These are phyloP conservation scores for Hydropsyche betteni DNA, from an alignment of 2,888 invertebrate species.

Conservation along the genomic window DNA sequence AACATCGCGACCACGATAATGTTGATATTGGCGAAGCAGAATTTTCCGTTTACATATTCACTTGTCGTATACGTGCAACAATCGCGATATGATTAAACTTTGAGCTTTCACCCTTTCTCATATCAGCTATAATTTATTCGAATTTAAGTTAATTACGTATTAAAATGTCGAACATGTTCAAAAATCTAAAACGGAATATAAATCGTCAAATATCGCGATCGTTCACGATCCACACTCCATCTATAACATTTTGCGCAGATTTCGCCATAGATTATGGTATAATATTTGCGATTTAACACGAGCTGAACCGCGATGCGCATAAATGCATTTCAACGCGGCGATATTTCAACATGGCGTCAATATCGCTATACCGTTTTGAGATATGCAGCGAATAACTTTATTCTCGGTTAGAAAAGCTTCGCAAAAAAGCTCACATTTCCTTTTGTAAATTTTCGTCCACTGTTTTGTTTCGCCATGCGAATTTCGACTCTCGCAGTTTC, in stretches of 20 bases:
- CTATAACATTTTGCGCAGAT: conserved; percentile 32
- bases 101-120: neutral
- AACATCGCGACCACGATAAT: conserved; percentile 39
- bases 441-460: conserved; percentile 20
- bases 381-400: neutral
- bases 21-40: conserved; percentile 27
- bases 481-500: conserved; percentile 50
- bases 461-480: conserved; percentile 2
- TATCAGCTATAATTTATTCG: neutral
- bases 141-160: neutral
- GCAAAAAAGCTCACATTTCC: neutral
- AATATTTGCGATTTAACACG: conserved; percentile 33
- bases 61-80: conserved; percentile 16
- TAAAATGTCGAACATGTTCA: neutral
- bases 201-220: neutral
- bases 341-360: conserved; percentile 5
- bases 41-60: conserved; percentile 30
- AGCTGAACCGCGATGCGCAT: conserved; percentile 41
- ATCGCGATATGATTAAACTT: neutral
- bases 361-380: neutral
- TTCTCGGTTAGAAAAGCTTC: neutral
- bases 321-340: conserved; percentile 31
- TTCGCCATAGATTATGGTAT: conserved; percentile 21
- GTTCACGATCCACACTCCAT: conserved; percentile 29
- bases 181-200: neutral